A percentile compares a stretch with the other conserved stretches of the same genome.
phyloP scores from a whole-genome alignment of 2,113 vertebrate species.

The Microcebus griseorufus region DNA sequence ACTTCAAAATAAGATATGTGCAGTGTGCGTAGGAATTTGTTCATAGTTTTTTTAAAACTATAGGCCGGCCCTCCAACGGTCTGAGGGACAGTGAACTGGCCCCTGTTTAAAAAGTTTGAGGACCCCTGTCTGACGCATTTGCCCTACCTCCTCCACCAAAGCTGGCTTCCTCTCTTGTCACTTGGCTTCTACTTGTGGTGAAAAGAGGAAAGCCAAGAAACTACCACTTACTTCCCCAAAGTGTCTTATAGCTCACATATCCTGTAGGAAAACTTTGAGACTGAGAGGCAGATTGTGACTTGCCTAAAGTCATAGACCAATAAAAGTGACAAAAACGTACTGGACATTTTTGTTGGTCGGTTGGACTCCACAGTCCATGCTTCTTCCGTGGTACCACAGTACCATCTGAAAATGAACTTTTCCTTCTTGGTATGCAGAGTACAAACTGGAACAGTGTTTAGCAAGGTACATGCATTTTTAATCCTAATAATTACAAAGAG shows the following conservation, averaged over 20 bases:
- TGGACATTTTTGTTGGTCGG: accelerated
- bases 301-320: neutral
- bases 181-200: neutral
- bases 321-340: neutral
- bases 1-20: no score
- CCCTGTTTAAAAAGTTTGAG: no score
- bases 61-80: no score
- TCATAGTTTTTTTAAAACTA: no score
- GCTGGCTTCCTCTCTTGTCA: neutral
- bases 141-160: neutral
- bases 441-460: neutral
- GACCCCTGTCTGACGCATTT: no score
- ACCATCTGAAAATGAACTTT: neutral
- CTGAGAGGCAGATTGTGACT: neutral
- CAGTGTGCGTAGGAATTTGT: no score
- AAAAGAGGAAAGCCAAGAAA: neutral
- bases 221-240: neutral
- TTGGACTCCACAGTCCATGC: no score
- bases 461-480: neutral
- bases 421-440: neutral
- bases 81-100: no score
- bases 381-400: neutral
- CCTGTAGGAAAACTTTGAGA: neutral
- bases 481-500: neutral
- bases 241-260: neutral